A percentile compares a stretch with the other conserved stretches of the same genome.
Evolutionary conservation across 1,140 invertebrate species (phyloP).

Genomic region (Cyphomyrmex costatus): DNA sequence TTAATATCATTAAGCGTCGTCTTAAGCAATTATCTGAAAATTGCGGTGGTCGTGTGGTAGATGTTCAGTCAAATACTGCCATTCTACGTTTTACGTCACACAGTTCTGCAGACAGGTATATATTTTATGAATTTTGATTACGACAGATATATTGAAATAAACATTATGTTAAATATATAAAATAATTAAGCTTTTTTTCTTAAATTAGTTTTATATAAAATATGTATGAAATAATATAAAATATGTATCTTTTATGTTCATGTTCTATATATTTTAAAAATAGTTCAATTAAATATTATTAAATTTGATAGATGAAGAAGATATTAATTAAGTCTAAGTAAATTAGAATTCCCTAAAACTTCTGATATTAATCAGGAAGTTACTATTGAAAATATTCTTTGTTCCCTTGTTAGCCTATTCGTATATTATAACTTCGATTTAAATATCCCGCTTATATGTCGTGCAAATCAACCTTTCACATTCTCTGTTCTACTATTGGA

Average conservation of each 20-base stretch:
- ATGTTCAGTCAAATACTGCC: slow-evolving; percentile 89
- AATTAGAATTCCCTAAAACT: not conserved
- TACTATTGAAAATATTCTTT: not conserved
- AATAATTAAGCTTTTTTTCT: not conserved
- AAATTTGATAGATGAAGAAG: not conserved
- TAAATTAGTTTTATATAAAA: not conserved
- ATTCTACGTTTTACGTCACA: slow-evolving; percentile 90
- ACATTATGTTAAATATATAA: not conserved
- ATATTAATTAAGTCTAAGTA: not conserved
- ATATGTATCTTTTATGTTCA: not conserved
- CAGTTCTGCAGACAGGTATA: slow-evolving; percentile 91
- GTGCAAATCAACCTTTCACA: slow-evolving; percentile 28
- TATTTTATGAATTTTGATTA: slow-evolving; percentile 41
- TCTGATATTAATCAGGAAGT: not conserved
- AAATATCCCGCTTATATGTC: slow-evolving; percentile 53
- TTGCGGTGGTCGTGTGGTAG: slow-evolving; percentile 92
- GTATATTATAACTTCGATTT: slow-evolving; percentile 38
- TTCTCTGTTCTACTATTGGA: slow-evolving; percentile 28
- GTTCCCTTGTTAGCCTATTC: not conserved
- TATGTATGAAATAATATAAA: too few relatives aligned
- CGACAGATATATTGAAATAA: slow-evolving; percentile 2
- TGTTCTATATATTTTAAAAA: not conserved
- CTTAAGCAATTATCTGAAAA: slow-evolving; percentile 92
- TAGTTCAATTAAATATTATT: not conserved
- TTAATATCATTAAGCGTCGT: slow-evolving; percentile 87